These are phyloP conservation scores for Halcyon senegalensis DNA, from an alignment of 2,113 vertebrate genomes.

Conservation along the genomic window DNA sequence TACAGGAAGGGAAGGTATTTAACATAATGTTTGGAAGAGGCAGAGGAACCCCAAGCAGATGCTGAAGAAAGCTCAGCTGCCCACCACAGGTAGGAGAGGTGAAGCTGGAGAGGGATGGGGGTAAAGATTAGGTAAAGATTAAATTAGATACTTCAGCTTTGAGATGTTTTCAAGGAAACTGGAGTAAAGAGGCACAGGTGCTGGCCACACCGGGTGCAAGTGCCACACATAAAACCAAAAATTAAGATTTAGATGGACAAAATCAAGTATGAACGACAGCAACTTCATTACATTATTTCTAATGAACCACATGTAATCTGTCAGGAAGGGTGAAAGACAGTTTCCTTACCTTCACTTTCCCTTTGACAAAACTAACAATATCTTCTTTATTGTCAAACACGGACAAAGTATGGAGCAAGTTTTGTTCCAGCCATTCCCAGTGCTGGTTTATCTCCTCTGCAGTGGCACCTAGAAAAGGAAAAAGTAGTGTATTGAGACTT, in stretches of 20 bases:
- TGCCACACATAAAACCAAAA: background rate
- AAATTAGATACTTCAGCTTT: background rate
- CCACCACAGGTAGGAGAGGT: background rate
- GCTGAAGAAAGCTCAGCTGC: background rate
- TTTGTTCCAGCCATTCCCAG: constrained; percentile 95
- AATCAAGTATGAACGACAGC: background rate
- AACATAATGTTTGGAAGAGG: background rate
- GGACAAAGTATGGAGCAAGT: constrained; percentile 91
- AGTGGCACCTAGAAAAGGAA: constrained; percentile 82
- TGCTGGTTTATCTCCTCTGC: constrained; percentile 91
- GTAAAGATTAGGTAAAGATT: background rate
- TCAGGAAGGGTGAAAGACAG: background rate
- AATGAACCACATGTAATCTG: background rate
- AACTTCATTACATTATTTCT: background rate
- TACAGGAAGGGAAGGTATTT: background rate
- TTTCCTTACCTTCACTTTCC: constrained; percentile 92
- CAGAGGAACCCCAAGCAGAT: background rate
- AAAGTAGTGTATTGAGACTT: background rate
- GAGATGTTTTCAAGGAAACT: background rate
- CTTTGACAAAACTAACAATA: constrained; percentile 90
- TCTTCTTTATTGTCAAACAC: constrained; percentile 99
- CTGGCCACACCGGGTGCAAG: background rate
- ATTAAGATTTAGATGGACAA: background rate
- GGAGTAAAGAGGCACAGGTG: background rate
- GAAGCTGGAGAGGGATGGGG: background rate